phyloP scores from a whole-genome alignment of 1,140 invertebrate species.

The Aphelenchoides fujianensis region DNA sequence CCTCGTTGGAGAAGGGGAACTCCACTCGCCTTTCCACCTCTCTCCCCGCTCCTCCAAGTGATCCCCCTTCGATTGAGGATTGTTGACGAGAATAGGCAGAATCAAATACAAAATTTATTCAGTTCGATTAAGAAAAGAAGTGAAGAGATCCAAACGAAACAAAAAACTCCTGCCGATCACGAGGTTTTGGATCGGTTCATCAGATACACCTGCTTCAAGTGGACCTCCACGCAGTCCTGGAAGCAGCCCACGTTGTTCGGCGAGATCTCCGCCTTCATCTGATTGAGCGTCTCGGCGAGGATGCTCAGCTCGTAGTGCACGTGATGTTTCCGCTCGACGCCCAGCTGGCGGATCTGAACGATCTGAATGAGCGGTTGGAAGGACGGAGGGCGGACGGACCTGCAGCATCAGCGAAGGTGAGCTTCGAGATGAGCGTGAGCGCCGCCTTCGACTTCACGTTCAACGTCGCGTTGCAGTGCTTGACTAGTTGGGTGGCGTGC shows the following conservation, averaged over 20 bases:
- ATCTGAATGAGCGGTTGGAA: background rate
- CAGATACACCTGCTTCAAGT: slow-evolving; percentile 45
- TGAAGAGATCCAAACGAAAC: background rate
- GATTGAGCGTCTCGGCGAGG: slow-evolving; percentile 45
- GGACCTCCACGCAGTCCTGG: slow-evolving; percentile 48
- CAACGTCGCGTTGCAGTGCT: slow-evolving; percentile 43
- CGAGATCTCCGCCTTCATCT: slow-evolving; percentile 35
- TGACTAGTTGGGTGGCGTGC: slow-evolving; percentile 47
- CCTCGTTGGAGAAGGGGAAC: background rate
- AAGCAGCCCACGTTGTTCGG: slow-evolving; percentile 36
- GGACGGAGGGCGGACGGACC: slow-evolving; percentile 19
- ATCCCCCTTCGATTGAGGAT: too few species aligned
- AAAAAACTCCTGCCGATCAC: too few species aligned
- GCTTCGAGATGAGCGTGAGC: slow-evolving; percentile 38
- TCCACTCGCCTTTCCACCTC: background rate
- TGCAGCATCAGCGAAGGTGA: slow-evolving; percentile 2
- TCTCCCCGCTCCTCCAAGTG: background rate
- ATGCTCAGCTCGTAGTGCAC: slow-evolving; percentile 40
- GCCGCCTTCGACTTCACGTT: slow-evolving; percentile 38
- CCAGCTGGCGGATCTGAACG: slow-evolving; percentile 41
- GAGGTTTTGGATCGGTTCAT: slow-evolving; percentile 15
- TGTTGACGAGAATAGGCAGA: background rate
- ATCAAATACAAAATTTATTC: background rate
- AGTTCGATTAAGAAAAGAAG: background rate
- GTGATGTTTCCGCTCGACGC: slow-evolving; percentile 39